Evolutionary conservation across 35 echinoderm and acorn worm species (phyloP).

Genomic region (Apostichopus parvimensis): DNA sequence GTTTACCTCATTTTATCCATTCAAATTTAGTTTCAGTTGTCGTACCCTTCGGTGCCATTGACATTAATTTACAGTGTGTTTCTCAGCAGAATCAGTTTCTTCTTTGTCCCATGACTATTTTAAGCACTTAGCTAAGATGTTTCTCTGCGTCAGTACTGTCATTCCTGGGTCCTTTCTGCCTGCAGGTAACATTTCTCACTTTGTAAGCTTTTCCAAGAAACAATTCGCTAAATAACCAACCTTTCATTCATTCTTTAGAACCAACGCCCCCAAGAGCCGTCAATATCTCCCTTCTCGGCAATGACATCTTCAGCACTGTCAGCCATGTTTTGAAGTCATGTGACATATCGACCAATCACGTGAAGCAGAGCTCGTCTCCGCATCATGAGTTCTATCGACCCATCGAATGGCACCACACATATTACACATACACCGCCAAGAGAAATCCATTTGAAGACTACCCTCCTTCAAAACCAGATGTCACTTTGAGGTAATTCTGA

Average conservation of each 20-base stretch:
- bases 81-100: too few species aligned
- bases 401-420: constrained; percentile 74
- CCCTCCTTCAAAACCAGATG: constrained; percentile 53
- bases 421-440: constrained; percentile 85
- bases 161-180: too few species aligned
- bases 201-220: too few species aligned
- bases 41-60: too few species aligned
- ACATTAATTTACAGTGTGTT: too few species aligned
- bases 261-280: constrained; percentile 43
- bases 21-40: too few species aligned
- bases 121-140: too few species aligned
- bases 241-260: neutral
- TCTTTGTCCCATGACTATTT: too few species aligned
- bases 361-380: constrained; percentile 50
- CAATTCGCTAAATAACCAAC: too few species aligned
- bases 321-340: constrained; percentile 81
- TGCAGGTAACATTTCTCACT: too few species aligned
- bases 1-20: too few species aligned
- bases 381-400: constrained; percentile 57
- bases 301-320: constrained; percentile 75
- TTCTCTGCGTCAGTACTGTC: too few species aligned
- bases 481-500: constrained; percentile 61
- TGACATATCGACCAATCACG: constrained; percentile 70
- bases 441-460: constrained; percentile 46
- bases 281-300: constrained; percentile 67